phyloP scores from a whole-genome alignment of 2,113 vertebrate genomes.

The Cheilinus undulatus region DNA sequence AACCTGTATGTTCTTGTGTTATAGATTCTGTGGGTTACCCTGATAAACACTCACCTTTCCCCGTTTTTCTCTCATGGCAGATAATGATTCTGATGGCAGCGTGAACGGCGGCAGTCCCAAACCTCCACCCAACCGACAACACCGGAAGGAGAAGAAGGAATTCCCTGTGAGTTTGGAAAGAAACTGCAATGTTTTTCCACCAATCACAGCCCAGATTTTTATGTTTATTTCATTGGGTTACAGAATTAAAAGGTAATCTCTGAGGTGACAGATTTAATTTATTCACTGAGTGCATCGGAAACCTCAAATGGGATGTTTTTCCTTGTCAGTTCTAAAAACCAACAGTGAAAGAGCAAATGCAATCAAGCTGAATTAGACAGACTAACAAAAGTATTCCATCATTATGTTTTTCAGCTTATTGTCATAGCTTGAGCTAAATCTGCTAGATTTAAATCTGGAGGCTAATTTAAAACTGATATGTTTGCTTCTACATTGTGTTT shows the following conservation, averaged over 20 bases:
- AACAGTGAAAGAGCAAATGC: no score
- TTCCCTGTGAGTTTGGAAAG: slow-evolving; percentile 88
- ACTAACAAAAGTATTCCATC: no score
- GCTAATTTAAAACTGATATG: slow-evolving; percentile 12
- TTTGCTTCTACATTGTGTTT: slow-evolving; percentile 20
- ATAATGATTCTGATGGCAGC: slow-evolving; percentile 86
- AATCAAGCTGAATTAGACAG: no score
- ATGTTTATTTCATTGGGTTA: no score
- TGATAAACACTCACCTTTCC: neutral
- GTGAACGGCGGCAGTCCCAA: slow-evolving; percentile 86
- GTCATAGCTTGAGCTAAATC: neutral
- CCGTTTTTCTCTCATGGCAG: slow-evolving; percentile 40
- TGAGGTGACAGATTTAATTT: no score
- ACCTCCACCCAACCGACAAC: slow-evolving; percentile 85
- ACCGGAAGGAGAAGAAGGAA: slow-evolving; percentile 93
- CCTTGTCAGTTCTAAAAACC: neutral
- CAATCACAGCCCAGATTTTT: no score
- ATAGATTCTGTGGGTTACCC: neutral
- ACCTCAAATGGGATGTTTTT: slow-evolving; percentile 42
- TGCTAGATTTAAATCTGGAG: no score
- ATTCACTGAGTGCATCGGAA: no score
- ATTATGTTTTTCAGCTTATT: neutral
- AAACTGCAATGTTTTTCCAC: neutral
- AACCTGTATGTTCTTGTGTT: slow-evolving; percentile 1
- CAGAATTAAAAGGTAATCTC: no score